phyloP scores from a whole-genome alignment of 2,113 vertebrate species.

The Lophochroa leadbeateri region DNA sequence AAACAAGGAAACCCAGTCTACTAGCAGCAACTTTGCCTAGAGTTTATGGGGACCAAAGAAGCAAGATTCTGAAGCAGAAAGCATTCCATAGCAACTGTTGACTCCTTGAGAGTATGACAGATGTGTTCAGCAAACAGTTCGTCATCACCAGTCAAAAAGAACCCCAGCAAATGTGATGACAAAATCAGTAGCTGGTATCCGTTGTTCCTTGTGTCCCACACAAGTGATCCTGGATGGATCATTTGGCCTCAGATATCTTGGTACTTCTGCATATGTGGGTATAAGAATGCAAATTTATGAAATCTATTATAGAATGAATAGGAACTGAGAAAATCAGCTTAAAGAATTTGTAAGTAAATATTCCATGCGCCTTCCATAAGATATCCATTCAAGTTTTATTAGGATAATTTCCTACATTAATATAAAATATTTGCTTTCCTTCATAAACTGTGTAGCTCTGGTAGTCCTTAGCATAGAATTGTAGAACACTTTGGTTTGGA shows the following conservation, averaged over 20 bases:
- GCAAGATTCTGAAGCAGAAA: not conserved
- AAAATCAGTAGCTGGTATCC: not conserved
- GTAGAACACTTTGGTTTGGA: not conserved
- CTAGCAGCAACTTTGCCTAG: not conserved
- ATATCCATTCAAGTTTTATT: not conserved
- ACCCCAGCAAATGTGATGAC: not conserved
- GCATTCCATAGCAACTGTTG: not conserved
- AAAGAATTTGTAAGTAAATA: not conserved
- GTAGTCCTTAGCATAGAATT: not conserved
- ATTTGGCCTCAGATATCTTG: not conserved
- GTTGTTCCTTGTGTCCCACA: not conserved
- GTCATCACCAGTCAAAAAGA: not conserved
- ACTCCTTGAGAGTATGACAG: not conserved
- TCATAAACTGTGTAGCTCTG: not conserved
- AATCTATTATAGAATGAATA: not conserved
- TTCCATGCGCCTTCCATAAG: not conserved
- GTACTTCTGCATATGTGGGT: not conserved
- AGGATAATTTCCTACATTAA: not conserved
- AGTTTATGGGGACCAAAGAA: not conserved
- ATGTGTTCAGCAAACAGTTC: not conserved
- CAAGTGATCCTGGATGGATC: not conserved
- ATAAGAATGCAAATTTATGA: not conserved
- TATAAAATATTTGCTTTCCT: not conserved
- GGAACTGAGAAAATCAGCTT: not conserved
- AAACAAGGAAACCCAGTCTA: not conserved